Evolutionary conservation across 2,113 vertebrate species (phyloP).

Genomic region (Equus quagga): DNA sequence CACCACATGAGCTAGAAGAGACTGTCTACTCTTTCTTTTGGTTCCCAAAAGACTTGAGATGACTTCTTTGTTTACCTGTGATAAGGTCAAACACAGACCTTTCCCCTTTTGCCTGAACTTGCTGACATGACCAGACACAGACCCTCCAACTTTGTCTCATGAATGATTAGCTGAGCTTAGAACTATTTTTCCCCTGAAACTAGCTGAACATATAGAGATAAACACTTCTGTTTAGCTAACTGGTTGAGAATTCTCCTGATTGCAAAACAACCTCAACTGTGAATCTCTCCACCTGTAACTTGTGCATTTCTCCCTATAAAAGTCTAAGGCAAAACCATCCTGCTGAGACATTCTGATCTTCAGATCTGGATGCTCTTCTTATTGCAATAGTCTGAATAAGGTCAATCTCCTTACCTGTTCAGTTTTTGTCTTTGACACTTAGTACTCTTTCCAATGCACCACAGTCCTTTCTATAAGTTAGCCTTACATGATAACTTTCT

Average conservation of each 20-base stretch:
- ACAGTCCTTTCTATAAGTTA: not conserved
- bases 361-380: not conserved
- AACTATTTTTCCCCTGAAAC: not conserved
- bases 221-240: not conserved
- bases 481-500: not conserved
- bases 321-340: not conserved
- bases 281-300: not conserved
- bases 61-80: not conserved
- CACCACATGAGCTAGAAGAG: not conserved
- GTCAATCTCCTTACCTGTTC: not conserved
- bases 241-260: not conserved
- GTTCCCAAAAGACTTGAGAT: not conserved
- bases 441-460: not conserved
- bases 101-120: not conserved
- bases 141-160: not conserved
- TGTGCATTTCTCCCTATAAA: not conserved
- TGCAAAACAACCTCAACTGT: not conserved
- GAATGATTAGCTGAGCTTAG: not conserved
- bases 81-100: not conserved
- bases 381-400: not conserved
- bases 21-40: not conserved
- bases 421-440: not conserved
- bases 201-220: not conserved
- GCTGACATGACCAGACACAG: not conserved
- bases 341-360: not conserved